Conservation (phyloP, 2,113 vertebrate species). For the Chrysochloris asiatica region DNA sequence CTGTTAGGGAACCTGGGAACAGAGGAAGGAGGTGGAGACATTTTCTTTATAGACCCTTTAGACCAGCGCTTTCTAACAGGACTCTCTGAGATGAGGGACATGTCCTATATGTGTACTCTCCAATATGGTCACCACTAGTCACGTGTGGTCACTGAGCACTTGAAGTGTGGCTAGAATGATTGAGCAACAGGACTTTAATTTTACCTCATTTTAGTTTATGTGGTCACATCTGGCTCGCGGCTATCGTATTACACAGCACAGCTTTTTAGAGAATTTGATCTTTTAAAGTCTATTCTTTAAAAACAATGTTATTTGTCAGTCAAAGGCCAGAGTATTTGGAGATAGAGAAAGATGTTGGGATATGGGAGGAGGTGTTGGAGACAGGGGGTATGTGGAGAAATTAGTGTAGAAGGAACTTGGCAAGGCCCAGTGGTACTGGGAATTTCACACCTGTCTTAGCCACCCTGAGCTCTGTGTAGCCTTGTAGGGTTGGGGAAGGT, state of each 20-base stretch:
- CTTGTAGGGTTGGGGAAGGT: conserved; percentile 15
- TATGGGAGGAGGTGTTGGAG: background rate
- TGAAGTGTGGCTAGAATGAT: background rate
- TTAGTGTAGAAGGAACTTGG: conserved; percentile 2
- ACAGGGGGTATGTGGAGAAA: background rate
- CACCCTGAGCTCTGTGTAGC: background rate
- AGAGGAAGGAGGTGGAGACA: background rate
- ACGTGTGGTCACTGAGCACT: background rate
- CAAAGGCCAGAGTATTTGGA: background rate
- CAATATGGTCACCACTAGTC: background rate
- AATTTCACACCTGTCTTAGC: background rate
- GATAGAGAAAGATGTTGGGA: background rate
- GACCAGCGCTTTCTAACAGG: background rate
- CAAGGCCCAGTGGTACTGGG: background rate
- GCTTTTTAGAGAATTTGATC: background rate
- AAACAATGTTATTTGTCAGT: background rate
- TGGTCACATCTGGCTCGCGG: background rate
- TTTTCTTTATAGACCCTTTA: background rate
- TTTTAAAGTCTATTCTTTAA: background rate
- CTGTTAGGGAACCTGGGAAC: background rate
- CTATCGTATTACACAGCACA: background rate
- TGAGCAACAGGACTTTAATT: background rate
- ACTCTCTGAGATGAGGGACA: background rate
- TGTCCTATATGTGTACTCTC: background rate
- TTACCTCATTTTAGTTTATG: background rate